phyloP scores from a whole-genome alignment of 2,888 invertebrate genomes.

The Hydropsyche betteni region DNA sequence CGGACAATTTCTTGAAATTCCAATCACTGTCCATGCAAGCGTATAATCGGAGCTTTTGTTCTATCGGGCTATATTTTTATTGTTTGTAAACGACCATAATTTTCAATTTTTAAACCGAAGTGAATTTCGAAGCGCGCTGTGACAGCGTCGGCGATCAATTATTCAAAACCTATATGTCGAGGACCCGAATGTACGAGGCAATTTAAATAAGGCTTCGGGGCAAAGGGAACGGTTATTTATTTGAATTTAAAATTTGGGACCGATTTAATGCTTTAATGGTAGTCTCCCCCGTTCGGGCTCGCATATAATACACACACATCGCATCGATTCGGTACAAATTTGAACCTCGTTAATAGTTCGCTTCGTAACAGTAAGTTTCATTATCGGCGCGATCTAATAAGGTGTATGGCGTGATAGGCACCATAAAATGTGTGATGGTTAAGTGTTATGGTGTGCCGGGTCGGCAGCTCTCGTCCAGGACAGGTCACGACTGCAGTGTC shows the following conservation, averaged over 20 bases:
- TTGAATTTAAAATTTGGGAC: slow-evolving; percentile 66
- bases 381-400: slow-evolving; percentile 16
- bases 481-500: slow-evolving; percentile 42
- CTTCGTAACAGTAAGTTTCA: background rate
- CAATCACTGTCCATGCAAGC: background rate
- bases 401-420: slow-evolving; percentile 32
- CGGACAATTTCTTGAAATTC: slow-evolving; percentile 12
- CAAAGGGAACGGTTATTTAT: slow-evolving; percentile 59
- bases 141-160: slow-evolving; percentile 37
- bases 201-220: slow-evolving; percentile 36
- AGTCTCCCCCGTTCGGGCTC: background rate
- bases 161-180: slow-evolving; percentile 38
- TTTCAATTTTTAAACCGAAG: slow-evolving; percentile 31
- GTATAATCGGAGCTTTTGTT: slow-evolving; percentile 26
- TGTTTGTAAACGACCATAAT: slow-evolving; percentile 30
- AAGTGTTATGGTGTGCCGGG: slow-evolving; percentile 29
- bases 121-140: slow-evolving; percentile 15
- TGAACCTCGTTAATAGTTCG: slow-evolving; percentile 11
- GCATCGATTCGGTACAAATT: background rate
- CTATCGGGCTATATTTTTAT: slow-evolving; percentile 6
- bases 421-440: slow-evolving; percentile 29
- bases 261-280: slow-evolving; percentile 58
- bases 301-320: slow-evolving; percentile 2
- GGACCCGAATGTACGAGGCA: slow-evolving; percentile 28
- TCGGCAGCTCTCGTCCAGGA: slow-evolving; percentile 38